Conservation (phyloP, 2,888 invertebrate genomes). For the Epirrhoe alternata region DNA sequence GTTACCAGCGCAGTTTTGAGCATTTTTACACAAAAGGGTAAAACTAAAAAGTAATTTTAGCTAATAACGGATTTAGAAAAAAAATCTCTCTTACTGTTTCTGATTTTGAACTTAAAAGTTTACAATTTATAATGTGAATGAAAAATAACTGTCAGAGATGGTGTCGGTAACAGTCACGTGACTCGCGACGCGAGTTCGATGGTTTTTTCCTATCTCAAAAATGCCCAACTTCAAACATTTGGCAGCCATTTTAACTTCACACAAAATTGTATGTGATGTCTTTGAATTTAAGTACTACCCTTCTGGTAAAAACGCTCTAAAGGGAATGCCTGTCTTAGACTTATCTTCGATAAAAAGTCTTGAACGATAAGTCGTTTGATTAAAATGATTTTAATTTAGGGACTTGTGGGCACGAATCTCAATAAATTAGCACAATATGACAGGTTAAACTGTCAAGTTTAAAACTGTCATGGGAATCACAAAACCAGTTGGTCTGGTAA, state of each 20-base stretch:
- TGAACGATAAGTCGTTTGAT: conserved; percentile 12
- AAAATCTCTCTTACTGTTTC: too few relatives aligned
- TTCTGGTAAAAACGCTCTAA: background rate
- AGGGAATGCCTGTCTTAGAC: conserved; percentile 2
- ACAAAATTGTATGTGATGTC: background rate
- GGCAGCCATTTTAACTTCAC: background rate
- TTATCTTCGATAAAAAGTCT: conserved; percentile 22
- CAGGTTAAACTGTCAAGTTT: background rate
- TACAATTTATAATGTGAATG: background rate
- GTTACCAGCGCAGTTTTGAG: background rate
- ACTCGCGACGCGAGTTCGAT: too few relatives aligned
- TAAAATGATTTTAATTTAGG: conserved; percentile 10
- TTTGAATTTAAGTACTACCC: background rate
- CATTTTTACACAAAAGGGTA: background rate
- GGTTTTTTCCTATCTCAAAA: too few relatives aligned
- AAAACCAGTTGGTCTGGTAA: background rate
- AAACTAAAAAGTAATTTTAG: background rate
- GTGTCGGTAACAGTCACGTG: too few relatives aligned
- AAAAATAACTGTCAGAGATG: background rate
- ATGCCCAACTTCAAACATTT: too few relatives aligned
- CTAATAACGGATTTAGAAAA: too few relatives aligned
- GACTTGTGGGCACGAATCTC: conserved; percentile 26
- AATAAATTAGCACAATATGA: background rate
- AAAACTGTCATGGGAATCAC: conserved; percentile 6
- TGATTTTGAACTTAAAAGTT: background rate